phyloP scores from a whole-genome alignment of 2,888 invertebrate genomes.

The Metellina segmentata region DNA sequence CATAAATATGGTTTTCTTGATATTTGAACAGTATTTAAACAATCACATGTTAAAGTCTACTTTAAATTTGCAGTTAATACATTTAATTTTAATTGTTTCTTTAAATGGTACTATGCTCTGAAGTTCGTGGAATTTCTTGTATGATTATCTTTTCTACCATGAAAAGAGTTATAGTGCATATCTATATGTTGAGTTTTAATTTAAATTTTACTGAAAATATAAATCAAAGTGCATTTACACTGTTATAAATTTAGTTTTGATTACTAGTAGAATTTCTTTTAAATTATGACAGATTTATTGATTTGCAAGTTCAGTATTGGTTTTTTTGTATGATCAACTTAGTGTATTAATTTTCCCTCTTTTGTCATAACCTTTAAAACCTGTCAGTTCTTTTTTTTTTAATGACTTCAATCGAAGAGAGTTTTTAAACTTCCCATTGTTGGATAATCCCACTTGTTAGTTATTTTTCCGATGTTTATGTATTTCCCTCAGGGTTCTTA shows the following conservation, averaged over 20 bases:
- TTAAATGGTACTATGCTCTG: too few species aligned
- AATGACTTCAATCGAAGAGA: neutral
- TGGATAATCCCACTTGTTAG: slow-evolving; percentile 46
- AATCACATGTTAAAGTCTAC: too few species aligned
- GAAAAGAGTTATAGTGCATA: neutral
- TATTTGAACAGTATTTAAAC: too few species aligned
- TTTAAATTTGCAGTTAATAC: too few species aligned
- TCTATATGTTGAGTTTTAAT: neutral
- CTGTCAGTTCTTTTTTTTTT: neutral
- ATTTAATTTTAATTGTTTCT: too few species aligned
- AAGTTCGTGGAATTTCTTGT: neutral
- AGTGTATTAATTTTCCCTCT: slow-evolving; percentile 25
- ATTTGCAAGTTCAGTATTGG: slow-evolving; percentile 1
- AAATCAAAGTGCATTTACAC: too few species aligned
- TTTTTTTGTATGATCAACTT: slow-evolving; percentile 22
- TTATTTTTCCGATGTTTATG: slow-evolving; percentile 73
- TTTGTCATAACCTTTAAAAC: neutral
- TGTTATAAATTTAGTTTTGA: too few species aligned
- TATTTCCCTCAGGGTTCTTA: slow-evolving; percentile 77
- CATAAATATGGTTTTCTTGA: too few species aligned
- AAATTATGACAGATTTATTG: neutral
- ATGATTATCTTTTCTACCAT: neutral
- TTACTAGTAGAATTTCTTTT: neutral
- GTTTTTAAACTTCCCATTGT: slow-evolving; percentile 45
- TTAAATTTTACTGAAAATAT: neutral